phyloP scores from a whole-genome alignment of 2,888 invertebrate genomes.

The Mongoloraphidia duomilia region DNA sequence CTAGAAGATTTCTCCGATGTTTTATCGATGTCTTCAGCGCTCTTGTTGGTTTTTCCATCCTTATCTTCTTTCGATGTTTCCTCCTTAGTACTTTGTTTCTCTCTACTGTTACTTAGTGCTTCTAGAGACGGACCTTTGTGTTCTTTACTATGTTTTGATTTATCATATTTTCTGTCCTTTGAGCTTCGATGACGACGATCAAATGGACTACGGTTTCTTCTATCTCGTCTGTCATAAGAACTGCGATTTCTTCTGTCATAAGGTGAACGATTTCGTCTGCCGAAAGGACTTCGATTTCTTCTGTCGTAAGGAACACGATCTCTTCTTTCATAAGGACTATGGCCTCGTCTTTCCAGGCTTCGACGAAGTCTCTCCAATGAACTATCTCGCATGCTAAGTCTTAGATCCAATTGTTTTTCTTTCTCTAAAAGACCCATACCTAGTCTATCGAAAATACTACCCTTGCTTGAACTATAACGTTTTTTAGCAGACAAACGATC shows the following conservation, averaged over 20 bases:
- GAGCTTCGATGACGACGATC: too few relatives aligned
- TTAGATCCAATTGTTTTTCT: too few relatives aligned
- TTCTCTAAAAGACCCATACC: too few relatives aligned
- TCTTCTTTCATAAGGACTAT: not conserved
- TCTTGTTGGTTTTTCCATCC: not conserved
- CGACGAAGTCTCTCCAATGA: not conserved
- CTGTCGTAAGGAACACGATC: not conserved
- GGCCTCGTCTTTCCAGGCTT: not conserved
- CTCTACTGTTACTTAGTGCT: not conserved
- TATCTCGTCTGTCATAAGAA: conserved; percentile 4
- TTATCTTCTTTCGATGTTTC: conserved; percentile 5
- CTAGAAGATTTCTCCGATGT: conserved; percentile 10
- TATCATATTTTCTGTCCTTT: too few relatives aligned
- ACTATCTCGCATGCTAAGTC: too few relatives aligned
- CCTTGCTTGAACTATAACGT: too few relatives aligned
- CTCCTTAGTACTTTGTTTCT: not conserved
- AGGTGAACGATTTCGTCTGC: not conserved
- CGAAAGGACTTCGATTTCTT: not conserved
- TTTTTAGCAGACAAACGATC: too few relatives aligned
- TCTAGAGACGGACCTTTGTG: too few relatives aligned
- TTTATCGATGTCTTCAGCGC: not conserved
- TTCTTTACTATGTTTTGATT: too few relatives aligned
- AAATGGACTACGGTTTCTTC: conserved; percentile 1
- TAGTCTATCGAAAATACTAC: too few relatives aligned
- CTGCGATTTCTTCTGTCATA: not conserved